Percentiles rank a stretch among this genome's conserved stretches.
These are phyloP conservation scores for Platygyra sinensis DNA, from an alignment of 64 coral and sea anemone species.

Conservation along the genomic window DNA sequence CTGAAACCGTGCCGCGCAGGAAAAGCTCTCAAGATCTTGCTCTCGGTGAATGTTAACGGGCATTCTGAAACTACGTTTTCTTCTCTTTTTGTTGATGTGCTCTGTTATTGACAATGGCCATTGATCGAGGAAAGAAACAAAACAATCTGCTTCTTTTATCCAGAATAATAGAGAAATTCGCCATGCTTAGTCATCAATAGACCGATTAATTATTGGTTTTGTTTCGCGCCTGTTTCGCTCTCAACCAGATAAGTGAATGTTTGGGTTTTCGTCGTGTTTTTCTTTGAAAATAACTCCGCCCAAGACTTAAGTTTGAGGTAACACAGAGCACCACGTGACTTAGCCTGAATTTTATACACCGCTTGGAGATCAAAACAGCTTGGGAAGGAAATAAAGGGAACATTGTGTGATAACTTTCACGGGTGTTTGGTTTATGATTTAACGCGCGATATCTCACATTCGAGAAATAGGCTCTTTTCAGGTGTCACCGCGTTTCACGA, in stretches of 20 bases:
- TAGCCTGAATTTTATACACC: neutral
- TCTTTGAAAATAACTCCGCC: conserved; percentile 5
- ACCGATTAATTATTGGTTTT: conserved; percentile 45
- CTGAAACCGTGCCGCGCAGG: neutral
- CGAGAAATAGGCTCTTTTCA: neutral
- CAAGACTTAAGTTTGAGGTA: neutral
- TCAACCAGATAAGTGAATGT: conserved; percentile 29
- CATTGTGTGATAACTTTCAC: neutral
- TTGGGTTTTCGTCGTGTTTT: conserved; percentile 31
- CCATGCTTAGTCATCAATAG: conserved; percentile 40
- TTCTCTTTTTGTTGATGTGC: conserved; percentile 23
- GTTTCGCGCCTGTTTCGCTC: conserved; percentile 37
- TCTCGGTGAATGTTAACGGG: neutral
- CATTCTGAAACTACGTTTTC: neutral
- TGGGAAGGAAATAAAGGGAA: neutral
- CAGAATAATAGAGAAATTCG: conserved; percentile 35
- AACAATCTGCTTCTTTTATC: conserved; percentile 24
- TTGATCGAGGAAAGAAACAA: conserved; percentile 23
- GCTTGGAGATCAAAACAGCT: neutral
- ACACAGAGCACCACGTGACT: conserved; percentile 2
- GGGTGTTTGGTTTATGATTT: neutral
- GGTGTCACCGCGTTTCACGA: neutral
- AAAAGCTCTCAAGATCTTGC: neutral
- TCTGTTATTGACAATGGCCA: conserved; percentile 24
- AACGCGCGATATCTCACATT: neutral